Base-by-base conservation (phyloP, 2,113 vertebrate genomes). In the Dermatemys mawii region DNA sequence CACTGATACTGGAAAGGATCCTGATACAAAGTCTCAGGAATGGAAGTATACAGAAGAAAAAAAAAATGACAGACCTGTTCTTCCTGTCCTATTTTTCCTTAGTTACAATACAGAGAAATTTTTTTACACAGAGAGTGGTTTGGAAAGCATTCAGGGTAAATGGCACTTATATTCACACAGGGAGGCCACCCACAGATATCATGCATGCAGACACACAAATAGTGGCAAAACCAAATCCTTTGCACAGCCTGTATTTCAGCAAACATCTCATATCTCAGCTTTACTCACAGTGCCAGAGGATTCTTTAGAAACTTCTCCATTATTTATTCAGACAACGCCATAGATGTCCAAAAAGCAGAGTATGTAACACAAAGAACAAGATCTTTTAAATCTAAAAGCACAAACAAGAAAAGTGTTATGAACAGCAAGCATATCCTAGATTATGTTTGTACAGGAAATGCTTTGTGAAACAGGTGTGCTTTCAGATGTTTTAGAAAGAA, bases 121-220 rank as follows among this genome's bases (percentile, higher is more conserved):
- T 94, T 92, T 87, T 70, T 63, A 89, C 67, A 49, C 55, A 88
- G 86, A 95, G 96, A 55, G 87, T 94, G 94, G 93, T 83, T 98
- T 97, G 93, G 97, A 95, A 93, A 94, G 81, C 83, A 93, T 96
- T 95, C 87, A 86, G 96, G 94, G 93, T 90, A 97, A 97, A 94
- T 94, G 93, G 48, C 95, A 83, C 79, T 78, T 2, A 55, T 92
- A 67, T 94, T 97, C 95, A 93, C 95, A 89, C 49, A 19, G 81
- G 76, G 86, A 94, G 98, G 97, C 98, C 98, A 98, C 97, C 97
- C 97, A 98, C 92, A 67, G 90, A 86, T 96, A 90, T 88, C 0
- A 0, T 53, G 80, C 94, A 80, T 1, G 0, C 92, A 80, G 83
- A 79, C 57, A 81, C 67, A 93, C 90, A 96, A 63, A 96, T 80